Base-by-base conservation (phyloP, 2,113 vertebrate genomes). In the Cricetomys ansorgei region DNA sequence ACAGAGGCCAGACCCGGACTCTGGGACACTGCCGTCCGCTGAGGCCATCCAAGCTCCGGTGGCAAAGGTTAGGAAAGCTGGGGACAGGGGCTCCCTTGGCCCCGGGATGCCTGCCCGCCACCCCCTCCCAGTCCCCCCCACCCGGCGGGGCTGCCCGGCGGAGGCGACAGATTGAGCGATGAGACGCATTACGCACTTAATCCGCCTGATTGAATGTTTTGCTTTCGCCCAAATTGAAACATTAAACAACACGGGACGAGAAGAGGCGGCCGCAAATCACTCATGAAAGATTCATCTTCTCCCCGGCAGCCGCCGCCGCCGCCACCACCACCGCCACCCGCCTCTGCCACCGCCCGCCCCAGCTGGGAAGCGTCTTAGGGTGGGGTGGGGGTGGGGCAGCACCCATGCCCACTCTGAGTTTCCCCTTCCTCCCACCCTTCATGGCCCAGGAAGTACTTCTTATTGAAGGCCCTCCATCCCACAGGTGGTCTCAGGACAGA, bases 121-220 rank as follows among this genome's bases (percentile, higher is more conserved):
- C 97, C 97, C 94, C 89, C 95, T 98, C 98, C 98, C 98, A 80
- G 64, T 83, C 69, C 95, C 97, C 95, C 97, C 95, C 88, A 96
- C 88, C 97, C 94, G 97, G 97, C 80, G 97, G 97, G n/a, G 97
- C 97, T 97, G 98, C 99, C 99, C 99, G 99, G 99, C 99, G 98
- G 99, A 98, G 99, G 97, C 97, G 99, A 99, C 99, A 99, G 99
- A 98, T 99, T 99, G 99, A 99, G 99, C 99, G 99, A 99, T 99
- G 99, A 99, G 99, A 99, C 99, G 98, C 99, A 99, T 99, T 99
- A 99, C 99, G 99, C 98, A 99, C 99, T 99, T 99, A 99, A 99
- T 99, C 99, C 99, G 99, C 99, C 99, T 99, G 99, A 99, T 99
- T 99, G 99, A 99, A 99, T 99, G 99, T 99, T 98, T 99, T 99